phyloP scores from a whole-genome alignment of 2,113 vertebrate species.

The Chauna torquata region DNA sequence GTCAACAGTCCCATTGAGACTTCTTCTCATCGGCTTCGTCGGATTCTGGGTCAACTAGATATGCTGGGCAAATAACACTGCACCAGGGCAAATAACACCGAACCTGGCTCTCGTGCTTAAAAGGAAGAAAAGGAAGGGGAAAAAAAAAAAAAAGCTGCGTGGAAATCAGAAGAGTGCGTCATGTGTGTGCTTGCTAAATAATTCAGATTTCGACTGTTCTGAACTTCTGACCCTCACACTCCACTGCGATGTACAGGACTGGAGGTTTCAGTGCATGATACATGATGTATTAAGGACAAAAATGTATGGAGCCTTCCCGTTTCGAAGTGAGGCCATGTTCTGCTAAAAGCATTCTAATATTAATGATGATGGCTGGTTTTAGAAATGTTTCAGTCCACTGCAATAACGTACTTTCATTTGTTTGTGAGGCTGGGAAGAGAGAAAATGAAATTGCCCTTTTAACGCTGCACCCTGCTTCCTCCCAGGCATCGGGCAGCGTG shows the following conservation, averaged over 20 bases:
- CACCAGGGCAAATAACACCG: constrained; percentile 23
- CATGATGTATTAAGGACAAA: neutral
- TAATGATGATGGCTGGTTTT: neutral
- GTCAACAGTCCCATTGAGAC: constrained; percentile 60
- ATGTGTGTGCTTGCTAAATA: constrained; percentile 36
- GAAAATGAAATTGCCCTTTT: neutral
- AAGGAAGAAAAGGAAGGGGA: neutral
- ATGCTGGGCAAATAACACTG: constrained; percentile 34
- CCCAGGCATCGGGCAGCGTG: neutral
- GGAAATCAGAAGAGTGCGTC: neutral
- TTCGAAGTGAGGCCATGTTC: neutral
- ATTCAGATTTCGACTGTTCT: constrained; percentile 52
- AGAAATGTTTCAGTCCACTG: neutral
- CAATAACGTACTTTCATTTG: neutral
- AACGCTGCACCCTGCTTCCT: neutral
- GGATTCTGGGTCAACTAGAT: constrained; percentile 31
- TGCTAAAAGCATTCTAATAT: constrained; percentile 22
- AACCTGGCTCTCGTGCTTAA: neutral
- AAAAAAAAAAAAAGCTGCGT: neutral
- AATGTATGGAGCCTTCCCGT: neutral
- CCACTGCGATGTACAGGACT: neutral
- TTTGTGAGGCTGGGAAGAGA: neutral
- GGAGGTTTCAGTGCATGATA: neutral
- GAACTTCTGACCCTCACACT: constrained; percentile 60
- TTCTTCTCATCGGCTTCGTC: neutral